Conservation (phyloP, 2,888 invertebrate species). For the Cylloceria caligata region DNA sequence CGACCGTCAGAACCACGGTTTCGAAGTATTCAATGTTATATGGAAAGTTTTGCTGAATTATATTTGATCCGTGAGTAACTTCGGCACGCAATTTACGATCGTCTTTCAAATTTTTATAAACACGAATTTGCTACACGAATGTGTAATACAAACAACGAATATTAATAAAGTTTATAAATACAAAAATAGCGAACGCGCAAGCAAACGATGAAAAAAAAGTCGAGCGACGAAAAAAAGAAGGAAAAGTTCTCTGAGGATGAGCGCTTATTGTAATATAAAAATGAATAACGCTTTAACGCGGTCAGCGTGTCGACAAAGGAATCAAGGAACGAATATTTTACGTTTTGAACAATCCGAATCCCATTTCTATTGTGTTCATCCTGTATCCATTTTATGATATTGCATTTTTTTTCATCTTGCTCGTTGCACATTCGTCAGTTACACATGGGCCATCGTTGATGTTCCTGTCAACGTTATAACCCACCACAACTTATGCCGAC, state of each 20-base stretch:
- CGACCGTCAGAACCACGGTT: no score
- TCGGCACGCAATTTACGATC: neutral
- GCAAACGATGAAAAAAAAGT: neutral
- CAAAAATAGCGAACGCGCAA: neutral
- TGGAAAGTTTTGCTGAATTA: neutral
- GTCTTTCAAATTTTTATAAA: neutral
- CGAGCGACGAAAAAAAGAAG: constrained; percentile 2
- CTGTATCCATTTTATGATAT: constrained; percentile 4
- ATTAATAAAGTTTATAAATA: constrained; percentile 2
- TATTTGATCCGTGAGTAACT: neutral
- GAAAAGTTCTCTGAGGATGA: neutral
- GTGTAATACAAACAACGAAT: neutral
- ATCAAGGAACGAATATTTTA: constrained; percentile 53
- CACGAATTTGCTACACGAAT: neutral
- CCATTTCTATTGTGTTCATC: neutral
- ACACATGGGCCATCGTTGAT: constrained; percentile 1
- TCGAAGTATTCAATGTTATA: neutral
- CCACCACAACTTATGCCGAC: constrained; percentile 41
- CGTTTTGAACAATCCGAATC: neutral
- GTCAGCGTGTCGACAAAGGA: constrained; percentile 41
- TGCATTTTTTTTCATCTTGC: constrained; percentile 6
- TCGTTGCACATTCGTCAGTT: neutral
- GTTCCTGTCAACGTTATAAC: constrained; percentile 34
- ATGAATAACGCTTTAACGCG: constrained; percentile 49
- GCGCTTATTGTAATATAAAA: constrained; percentile 8